phyloP scores from a whole-genome alignment of 53 echinoderm and acorn worm species.

The Stichopus horrens region DNA sequence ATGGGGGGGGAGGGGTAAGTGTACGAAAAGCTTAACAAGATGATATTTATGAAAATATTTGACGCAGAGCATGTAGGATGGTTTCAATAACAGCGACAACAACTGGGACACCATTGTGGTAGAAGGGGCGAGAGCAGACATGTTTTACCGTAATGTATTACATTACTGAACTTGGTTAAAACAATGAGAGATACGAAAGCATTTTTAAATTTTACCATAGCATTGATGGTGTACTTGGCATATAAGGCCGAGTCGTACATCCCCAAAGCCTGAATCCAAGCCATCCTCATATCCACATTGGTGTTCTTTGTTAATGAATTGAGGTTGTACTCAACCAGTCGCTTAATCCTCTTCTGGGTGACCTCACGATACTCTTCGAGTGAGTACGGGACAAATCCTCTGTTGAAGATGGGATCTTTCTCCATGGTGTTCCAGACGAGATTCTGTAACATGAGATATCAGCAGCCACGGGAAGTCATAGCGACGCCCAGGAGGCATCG shows the following conservation, averaged over 20 bases:
- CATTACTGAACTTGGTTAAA: neutral
- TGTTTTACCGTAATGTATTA: no score
- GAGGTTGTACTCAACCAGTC: conserved; percentile 59
- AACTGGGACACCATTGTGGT: no score
- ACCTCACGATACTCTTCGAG: conserved; percentile 62
- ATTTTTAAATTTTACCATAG: conserved; percentile 39
- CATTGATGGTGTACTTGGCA: conserved; percentile 74
- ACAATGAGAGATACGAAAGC: neutral
- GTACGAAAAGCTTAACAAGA: no score
- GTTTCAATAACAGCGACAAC: no score
- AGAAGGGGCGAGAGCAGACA: no score
- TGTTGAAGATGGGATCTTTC: conserved; percentile 73
- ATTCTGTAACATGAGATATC: conserved; percentile 42
- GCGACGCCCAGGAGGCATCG: no score
- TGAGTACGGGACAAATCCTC: conserved; percentile 37
- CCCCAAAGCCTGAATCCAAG: conserved; percentile 62
- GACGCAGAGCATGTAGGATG: no score
- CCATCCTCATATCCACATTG: conserved; percentile 51
- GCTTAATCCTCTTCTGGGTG: conserved; percentile 54
- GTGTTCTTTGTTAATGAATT: conserved; percentile 44
- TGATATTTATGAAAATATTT: no score
- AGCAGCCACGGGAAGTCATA: neutral
- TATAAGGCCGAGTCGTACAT: conserved; percentile 70
- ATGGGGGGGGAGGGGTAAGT: no score
- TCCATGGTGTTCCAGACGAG: conserved; percentile 73